phyloP scores from a whole-genome alignment of 2,888 invertebrate genomes.

The Fissipunctia ypsillon region DNA sequence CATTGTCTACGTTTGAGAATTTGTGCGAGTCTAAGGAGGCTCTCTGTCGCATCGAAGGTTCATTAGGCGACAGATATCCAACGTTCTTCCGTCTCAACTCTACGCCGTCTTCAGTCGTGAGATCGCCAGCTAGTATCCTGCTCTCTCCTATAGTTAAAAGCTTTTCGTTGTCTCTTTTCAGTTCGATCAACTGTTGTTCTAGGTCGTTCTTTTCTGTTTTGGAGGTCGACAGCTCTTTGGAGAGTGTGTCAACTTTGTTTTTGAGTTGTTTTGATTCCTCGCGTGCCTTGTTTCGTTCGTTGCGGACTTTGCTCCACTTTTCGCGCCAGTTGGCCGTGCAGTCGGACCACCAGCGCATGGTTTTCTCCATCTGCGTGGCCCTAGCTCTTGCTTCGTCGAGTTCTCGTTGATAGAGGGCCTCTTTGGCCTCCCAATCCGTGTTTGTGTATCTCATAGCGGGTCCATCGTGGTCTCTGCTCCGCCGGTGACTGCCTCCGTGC shows the following conservation, averaged over 20 bases:
- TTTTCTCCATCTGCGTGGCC: conserved; percentile 99
- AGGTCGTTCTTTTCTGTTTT: conserved; percentile 95
- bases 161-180: conserved; percentile 95
- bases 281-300: conserved; percentile 97
- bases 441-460: conserved; percentile 92
- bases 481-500: conserved; percentile 92
- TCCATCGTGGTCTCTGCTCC: conserved; percentile 91
- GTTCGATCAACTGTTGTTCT: conserved; percentile 93
- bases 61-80: conserved; percentile 78
- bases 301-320: conserved; percentile 98
- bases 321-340: conserved; percentile 99
- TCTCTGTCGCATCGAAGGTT: conserved; percentile 79
- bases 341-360: conserved; percentile 99
- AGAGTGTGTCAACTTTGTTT: conserved; percentile 94
- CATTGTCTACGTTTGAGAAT: conserved; percentile 86
- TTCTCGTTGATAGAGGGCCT: conserved; percentile 93
- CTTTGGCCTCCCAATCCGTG: conserved; percentile 95
- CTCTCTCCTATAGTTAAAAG: conserved; percentile 90
- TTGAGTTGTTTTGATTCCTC: conserved; percentile 96
- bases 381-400: conserved; percentile 98
- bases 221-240: conserved; percentile 93
- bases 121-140: conserved; percentile 83
- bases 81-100: conserved; percentile 84
- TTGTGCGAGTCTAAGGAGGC: conserved; percentile 88
- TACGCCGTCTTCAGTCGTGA: conserved; percentile 84